A percentile compares a stretch with the other conserved stretches of the same genome.
Evolutionary conservation across 2,113 vertebrate species (phyloP).

Genomic region (Odontesthes bonariensis): DNA sequence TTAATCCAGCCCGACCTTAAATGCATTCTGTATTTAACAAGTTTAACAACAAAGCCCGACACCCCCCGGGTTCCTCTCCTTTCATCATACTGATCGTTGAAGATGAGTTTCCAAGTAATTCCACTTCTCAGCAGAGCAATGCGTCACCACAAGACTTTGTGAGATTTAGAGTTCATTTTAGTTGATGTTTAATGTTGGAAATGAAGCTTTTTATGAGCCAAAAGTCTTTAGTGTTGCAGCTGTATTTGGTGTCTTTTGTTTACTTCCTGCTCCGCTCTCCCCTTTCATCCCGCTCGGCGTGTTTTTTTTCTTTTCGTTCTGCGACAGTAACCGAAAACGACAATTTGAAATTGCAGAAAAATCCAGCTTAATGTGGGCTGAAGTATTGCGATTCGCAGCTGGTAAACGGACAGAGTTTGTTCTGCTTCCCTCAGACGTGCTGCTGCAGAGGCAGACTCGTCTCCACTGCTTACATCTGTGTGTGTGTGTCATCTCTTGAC

Average conservation of each 20-base stretch:
- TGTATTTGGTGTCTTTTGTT: background rate
- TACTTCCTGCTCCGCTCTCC: background rate
- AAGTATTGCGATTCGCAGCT: slow-evolving; percentile 56
- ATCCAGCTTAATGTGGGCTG: slow-evolving; percentile 35
- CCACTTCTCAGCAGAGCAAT: too few species aligned
- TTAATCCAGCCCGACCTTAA: too few species aligned
- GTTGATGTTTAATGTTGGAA: too few species aligned
- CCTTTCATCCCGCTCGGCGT: background rate
- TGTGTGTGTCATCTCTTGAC: slow-evolving; percentile 45
- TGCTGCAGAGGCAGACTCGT: slow-evolving; percentile 33
- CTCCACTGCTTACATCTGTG: slow-evolving; percentile 46
- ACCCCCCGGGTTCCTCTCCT: too few species aligned
- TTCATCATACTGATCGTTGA: too few species aligned
- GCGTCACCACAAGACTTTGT: too few species aligned
- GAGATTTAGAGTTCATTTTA: too few species aligned
- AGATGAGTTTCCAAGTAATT: too few species aligned
- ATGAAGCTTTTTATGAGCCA: too few species aligned
- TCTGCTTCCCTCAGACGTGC: slow-evolving; percentile 31
- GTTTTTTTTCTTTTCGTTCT: background rate
- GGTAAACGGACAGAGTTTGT: slow-evolving; percentile 37
- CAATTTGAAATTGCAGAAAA: slow-evolving; percentile 57
- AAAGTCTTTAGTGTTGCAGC: background rate
- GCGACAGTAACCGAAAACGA: slow-evolving; percentile 48
- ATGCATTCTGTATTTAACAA: too few species aligned
- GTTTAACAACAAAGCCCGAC: too few species aligned